phyloP scores from a whole-genome alignment of 2,888 invertebrate genomes.

The Leucania comma region DNA sequence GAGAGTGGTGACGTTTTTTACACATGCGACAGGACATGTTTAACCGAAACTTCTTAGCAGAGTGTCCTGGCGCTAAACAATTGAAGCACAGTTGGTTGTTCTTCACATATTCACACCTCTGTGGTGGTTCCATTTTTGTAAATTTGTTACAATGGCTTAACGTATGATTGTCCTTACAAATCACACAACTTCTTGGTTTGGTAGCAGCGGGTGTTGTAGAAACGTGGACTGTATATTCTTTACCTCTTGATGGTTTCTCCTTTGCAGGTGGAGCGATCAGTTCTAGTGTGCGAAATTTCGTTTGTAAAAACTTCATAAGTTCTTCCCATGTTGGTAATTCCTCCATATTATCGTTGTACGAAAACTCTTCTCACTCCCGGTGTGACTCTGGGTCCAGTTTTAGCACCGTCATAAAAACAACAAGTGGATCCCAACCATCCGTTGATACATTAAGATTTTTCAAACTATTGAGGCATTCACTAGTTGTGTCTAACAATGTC shows the following conservation, averaged over 20 bases:
- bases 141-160: constrained; percentile 62
- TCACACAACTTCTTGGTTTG: constrained; percentile 11
- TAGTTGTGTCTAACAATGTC: constrained; percentile 31
- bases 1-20: constrained; percentile 1
- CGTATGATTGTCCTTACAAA: constrained; percentile 51
- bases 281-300: constrained; percentile 25
- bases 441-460: constrained; percentile 7
- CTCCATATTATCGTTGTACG: constrained; percentile 8
- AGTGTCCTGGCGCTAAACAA: constrained; percentile 49
- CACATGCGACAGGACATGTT: constrained; percentile 37
- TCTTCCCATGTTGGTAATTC: constrained; percentile 26
- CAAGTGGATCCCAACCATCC: constrained; percentile 50
- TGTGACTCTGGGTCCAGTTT: constrained; percentile 61
- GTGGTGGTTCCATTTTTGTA: constrained; percentile 42
- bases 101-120: constrained; percentile 36
- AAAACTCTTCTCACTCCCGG: constrained; percentile 55
- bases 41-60: constrained; percentile 44
- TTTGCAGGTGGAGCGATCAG: neutral
- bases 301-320: constrained; percentile 16
- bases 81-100: constrained; percentile 61
- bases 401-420: constrained; percentile 57
- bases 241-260: constrained; percentile 4
- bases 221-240: constrained; percentile 5
- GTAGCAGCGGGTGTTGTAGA: neutral
- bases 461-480: constrained; percentile 21